Evolutionary conservation across 1,140 invertebrate genomes (phyloP), one percentile per base, ranked within the genome.

Genomic region (Hyles euphorbiae): DNA sequence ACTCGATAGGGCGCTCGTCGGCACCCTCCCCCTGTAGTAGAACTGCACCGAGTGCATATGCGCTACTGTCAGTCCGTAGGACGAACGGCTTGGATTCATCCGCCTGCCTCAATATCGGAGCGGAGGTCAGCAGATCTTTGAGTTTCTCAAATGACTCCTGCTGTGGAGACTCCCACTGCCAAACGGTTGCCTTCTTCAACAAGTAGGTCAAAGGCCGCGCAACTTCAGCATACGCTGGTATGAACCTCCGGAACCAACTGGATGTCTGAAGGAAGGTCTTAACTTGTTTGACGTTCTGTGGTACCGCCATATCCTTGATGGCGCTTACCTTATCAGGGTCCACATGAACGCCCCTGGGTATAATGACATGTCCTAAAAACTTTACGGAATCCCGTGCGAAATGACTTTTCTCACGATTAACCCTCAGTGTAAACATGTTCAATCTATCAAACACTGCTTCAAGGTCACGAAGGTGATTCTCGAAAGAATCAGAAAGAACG

Each of bases 321-420:
- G 76, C 78, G 43, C 72, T 70, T 3, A 67, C 65, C 49, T 67
- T 67, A 2, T 34, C 12, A 3, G 22, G 11, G 43, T 67, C 61
- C 75, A 48, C 11, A 67, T 70, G 55, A 75, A 87, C 78, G 11
- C 72, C 78, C 43, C 79, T 70, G 2, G 69, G 70, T 50, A 64
- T 63, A 3, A 84, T 54, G 0, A 77, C 54, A 67, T 89, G 83
- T 0, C 88, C 89, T 5, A 90, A 65, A 50, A 84, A 88, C 6
- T 71, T 68, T 3, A 84, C 63, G 10, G 56, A 34, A 46, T 58
- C 51, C 1, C 74, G 53, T 6, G 63, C 77, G 54, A 90, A 79
- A 7, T 54, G 40, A 65, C 82, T 84, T 60, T 88, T 89, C 3
- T 68, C 63, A 7, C 62, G 64, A 44, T 83, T 83, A 2, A 78